Evolutionary conservation across 2,888 invertebrate genomes (phyloP), one percentile per base, ranked within the genome.

Genomic region (Napeogenes inachia): DNA sequence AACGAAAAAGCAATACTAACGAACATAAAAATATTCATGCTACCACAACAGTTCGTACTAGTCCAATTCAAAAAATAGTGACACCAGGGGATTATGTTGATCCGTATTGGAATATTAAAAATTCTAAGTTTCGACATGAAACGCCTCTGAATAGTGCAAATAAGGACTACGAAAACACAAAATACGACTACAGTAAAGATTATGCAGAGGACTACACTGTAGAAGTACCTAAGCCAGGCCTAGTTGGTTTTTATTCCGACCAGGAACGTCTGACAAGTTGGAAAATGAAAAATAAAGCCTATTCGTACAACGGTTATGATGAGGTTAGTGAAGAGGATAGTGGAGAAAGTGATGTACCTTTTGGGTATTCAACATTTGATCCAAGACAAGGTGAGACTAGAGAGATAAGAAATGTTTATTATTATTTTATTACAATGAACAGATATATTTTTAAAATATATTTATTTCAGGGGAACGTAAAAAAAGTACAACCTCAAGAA

Each of bases 71-170:
- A 42, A 77, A 73, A 70, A 79, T 85, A 56, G 78, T 79, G 3
- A 78, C 79, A 45, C 71, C 77, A 13, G 69, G 70, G 13, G 82
- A 81, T 57, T 72, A 86, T 38, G 73, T 75, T 45, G 89, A 90
- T 68, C 89, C 89, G 2, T 90, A 89, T 66, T 85, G 80, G 80
- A 90, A 90, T 71, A 78, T 89, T 10, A 89, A 87, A 74, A 84
- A 78, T 66, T 64, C 72, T 4, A 81, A 82, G 61, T 74, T 78
- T 30, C 74, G 77, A 60, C 73, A 73, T 33, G 72, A 72, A 8
- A 61, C 70, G 61, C 55, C 69, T 62, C 56, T 68, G 54, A 64
- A 59, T 55, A 60, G 21, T 33, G 35, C 13, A 68, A 45, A 67
- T 69, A 42, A 62, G 21, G 67, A 66, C 56, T 64, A 67, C 42